phyloP scores from a whole-genome alignment of 2,113 vertebrate genomes.

The Crotalus tigris region DNA sequence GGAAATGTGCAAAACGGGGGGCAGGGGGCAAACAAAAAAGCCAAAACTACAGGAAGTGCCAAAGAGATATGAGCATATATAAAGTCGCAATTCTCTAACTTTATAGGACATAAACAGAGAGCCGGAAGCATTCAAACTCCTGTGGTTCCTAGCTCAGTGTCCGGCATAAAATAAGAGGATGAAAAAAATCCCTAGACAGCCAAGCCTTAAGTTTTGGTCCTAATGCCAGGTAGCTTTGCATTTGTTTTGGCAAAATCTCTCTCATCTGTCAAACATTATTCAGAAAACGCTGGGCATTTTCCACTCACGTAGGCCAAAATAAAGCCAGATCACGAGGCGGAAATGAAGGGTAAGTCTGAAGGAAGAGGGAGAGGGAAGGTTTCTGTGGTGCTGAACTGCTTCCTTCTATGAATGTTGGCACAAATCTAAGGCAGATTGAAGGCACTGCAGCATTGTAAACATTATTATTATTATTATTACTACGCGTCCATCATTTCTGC shows the following conservation, averaged over 20 bases:
- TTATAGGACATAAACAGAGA: neutral
- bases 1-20: neutral
- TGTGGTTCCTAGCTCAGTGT: neutral
- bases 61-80: neutral
- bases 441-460: neutral
- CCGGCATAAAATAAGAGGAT: neutral
- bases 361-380: neutral
- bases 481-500: neutral
- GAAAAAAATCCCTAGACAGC: neutral
- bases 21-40: neutral
- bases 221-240: neutral
- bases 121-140: neutral
- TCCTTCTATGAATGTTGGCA: neutral
- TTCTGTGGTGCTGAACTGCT: neutral
- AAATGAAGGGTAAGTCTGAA: neutral
- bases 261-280: constrained; percentile 24
- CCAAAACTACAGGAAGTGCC: neutral
- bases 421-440: neutral
- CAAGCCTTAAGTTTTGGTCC: neutral
- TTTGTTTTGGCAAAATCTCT: constrained; percentile 20
- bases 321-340: neutral
- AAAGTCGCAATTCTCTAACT: neutral
- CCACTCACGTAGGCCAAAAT: constrained; percentile 6
- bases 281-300: neutral
- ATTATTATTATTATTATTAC: neutral